Conservation (phyloP, 30 jellyfish, hydroid and myxozoan genomes). For the Aurelia aurita region DNA sequence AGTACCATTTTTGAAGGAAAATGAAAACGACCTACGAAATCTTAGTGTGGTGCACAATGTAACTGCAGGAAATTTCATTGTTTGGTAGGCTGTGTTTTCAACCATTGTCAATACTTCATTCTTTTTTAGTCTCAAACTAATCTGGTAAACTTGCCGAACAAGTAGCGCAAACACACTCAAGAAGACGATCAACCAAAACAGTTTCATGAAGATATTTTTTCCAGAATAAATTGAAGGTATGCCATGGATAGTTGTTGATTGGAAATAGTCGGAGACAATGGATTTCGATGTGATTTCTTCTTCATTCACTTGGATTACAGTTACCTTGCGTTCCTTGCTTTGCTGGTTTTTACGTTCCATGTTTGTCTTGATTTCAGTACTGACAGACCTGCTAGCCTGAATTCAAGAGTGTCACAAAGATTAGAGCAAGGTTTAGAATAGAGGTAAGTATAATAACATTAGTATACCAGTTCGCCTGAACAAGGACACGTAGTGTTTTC, state of each 20-base stretch:
- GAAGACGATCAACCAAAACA: not conserved
- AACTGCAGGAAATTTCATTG: not conserved
- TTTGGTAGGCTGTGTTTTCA: not conserved
- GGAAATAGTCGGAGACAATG: not conserved
- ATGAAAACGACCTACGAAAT: too few relatives aligned
- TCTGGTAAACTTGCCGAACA: not conserved
- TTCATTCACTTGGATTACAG: too few relatives aligned
- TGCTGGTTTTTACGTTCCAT: too few relatives aligned
- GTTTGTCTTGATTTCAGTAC: too few relatives aligned
- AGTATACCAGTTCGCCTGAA: too few relatives aligned
- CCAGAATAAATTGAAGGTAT: not conserved
- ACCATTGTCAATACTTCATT: constrained; percentile 1
- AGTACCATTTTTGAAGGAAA: not conserved
- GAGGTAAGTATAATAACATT: too few relatives aligned
- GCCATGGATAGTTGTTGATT: not conserved
- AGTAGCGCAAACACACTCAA: not conserved
- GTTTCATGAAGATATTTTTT: not conserved
- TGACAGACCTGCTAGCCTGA: too few relatives aligned
- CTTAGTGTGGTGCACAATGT: not conserved
- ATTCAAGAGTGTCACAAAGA: too few relatives aligned
- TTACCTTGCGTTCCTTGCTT: too few relatives aligned
- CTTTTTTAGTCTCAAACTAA: not conserved
- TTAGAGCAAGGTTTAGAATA: too few relatives aligned
- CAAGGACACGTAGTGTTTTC: too few relatives aligned
- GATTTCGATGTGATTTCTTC: not conserved